A percentile compares a stretch with the other conserved stretches of the same genome.
Evolutionary conservation across 2,113 vertebrate genomes (phyloP).

Genomic region (Cichladusa arquata): DNA sequence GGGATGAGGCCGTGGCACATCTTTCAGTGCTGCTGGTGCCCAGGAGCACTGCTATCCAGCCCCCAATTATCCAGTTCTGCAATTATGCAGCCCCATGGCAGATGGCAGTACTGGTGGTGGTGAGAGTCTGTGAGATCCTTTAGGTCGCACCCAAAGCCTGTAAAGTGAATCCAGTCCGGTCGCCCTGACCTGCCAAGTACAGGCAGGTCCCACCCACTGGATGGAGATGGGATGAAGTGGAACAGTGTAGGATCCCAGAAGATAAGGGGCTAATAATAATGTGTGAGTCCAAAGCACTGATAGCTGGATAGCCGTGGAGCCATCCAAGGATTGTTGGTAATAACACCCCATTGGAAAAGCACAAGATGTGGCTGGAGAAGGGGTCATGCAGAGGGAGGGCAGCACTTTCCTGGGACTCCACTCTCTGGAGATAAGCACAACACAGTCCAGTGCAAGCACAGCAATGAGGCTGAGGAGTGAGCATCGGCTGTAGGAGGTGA

Average conservation of each 20-base stretch:
- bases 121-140: not conserved
- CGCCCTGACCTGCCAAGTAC: not conserved
- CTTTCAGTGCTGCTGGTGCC: not conserved
- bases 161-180: not conserved
- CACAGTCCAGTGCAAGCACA: not conserved
- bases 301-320: not conserved
- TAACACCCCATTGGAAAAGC: not conserved
- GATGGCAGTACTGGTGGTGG: not conserved
- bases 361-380: not conserved
- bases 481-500: not conserved
- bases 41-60: not conserved
- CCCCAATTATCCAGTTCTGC: not conserved
- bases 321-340: not conserved
- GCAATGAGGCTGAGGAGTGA: not conserved
- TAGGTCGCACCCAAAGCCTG: not conserved
- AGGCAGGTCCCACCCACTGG: not conserved
- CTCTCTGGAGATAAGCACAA: not conserved
- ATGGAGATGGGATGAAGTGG: not conserved
- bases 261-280: not conserved
- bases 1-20: not conserved
- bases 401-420: not conserved
- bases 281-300: not conserved
- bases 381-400: not conserved
- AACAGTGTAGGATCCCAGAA: not conserved
- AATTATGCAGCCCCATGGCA: not conserved